Evolutionary conservation across 2,888 invertebrate genomes (phyloP), one percentile per base, ranked within the genome.

Genomic region (Stenolophus ochropezus): DNA sequence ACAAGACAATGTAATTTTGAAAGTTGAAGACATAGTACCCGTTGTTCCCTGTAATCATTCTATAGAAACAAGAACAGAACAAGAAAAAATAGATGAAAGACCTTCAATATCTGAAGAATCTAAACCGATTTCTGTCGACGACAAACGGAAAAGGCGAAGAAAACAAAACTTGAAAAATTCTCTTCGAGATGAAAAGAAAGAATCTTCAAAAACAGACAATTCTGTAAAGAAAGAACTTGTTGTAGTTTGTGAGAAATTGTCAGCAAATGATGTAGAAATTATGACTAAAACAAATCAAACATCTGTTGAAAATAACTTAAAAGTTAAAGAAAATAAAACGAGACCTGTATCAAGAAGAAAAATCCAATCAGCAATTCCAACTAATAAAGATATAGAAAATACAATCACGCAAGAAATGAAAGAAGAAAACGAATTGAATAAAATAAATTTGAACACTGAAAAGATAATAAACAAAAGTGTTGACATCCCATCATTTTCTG

Each of bases 91-190:
- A n/a, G n/a, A n/a, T n/a, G n/a, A n/a, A n/a, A n/a, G n/a, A n/a
- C n/a, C n/a, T n/a, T n/a, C n/a, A n/a, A n/a, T n/a, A n/a, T 42
- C 11, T 1, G 11, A 42, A 42, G 33, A 42, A 42, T 42, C 33
- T 11, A 42, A 42, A 1, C 33, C n/a, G n/a, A n/a, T n/a, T n/a
- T n/a, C n/a, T n/a, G n/a, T n/a, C 2, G 42, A 42, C n/a, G 65
- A 65, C 11, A 69, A 33, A 69, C 49, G 21, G 21, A 75, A 75
- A 53, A 51, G 23, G 25, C 75, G 75, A 11, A 20, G 75, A 53
- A 75, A 75, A 75, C 27, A 25, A 16, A 75, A 53, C 16, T 25
- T 75, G 16, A 75, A 75, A 25, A 16, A 73, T 47, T 2, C 18
- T 42, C 2, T 51, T 4, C 14, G 73, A 73, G 49, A 73, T 4